phyloP scores from a whole-genome alignment of 2,797 vertebrate genomes.

The Myotis findleyi region DNA sequence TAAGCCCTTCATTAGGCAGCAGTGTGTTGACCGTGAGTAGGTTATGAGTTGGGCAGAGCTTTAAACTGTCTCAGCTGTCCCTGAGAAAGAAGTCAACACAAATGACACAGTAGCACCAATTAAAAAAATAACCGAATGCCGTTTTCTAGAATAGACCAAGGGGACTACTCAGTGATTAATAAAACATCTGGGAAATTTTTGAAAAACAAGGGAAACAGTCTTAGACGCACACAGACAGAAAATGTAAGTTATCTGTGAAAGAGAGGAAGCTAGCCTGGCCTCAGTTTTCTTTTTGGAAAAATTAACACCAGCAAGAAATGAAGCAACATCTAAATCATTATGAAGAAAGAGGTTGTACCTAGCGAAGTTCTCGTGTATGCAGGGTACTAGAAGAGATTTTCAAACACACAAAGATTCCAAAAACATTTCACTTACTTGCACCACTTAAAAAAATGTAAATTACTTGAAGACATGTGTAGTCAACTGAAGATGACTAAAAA shows the following conservation, averaged over 20 bases:
- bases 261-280: background rate
- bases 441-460: background rate
- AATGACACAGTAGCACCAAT: background rate
- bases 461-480: background rate
- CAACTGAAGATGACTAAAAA: background rate
- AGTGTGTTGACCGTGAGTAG: background rate
- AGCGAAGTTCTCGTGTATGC: background rate
- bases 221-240: background rate
- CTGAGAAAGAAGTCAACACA: background rate
- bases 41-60: background rate
- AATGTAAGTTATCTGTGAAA: background rate
- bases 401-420: background rate
- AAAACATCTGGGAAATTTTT: background rate
- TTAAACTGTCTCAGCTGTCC: background rate
- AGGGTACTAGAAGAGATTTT: background rate
- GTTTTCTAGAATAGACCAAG: background rate
- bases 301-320: background rate
- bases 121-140: background rate
- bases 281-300: background rate
- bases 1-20: background rate
- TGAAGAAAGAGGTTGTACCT: background rate
- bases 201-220: background rate
- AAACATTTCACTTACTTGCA: background rate
- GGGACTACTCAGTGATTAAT: background rate
- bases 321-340: background rate